Evolutionary conservation across 2,113 vertebrate species (phyloP).

Genomic region (Dendrocopos noguchii): DNA sequence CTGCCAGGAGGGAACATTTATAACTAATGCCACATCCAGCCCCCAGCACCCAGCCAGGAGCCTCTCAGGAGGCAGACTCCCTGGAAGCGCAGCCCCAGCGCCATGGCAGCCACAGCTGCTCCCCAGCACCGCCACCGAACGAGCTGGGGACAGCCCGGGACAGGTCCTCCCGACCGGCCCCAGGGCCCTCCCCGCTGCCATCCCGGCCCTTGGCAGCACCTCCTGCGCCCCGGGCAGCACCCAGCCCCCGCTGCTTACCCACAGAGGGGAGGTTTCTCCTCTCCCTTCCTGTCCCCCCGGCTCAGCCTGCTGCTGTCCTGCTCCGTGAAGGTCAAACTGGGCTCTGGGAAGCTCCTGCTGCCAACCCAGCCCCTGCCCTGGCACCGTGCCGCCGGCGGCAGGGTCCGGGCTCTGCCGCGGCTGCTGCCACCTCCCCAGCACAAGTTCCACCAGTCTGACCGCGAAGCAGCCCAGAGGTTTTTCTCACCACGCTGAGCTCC

Average conservation of each 20-base stretch:
- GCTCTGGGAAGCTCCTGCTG: neutral
- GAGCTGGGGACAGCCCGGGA: slow-evolving; percentile 61
- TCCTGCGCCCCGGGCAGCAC: rapidly evolving
- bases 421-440: neutral
- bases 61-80: neutral
- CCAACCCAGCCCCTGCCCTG: slow-evolving; percentile 40
- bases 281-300: neutral
- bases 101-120: slow-evolving; percentile 63
- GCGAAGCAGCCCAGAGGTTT: neutral
- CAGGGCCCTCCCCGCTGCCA: neutral
- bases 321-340: slow-evolving; percentile 34
- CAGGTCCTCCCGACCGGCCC: slow-evolving; percentile 26
- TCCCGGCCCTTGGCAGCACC: neutral
- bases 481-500: neutral
- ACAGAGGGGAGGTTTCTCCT: neutral
- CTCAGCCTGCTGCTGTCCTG: neutral
- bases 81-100: neutral
- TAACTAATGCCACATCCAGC: slow-evolving; percentile 1
- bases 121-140: slow-evolving; percentile 55
- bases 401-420: neutral
- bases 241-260: neutral
- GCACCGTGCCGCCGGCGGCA: neutral
- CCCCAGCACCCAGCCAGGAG: neutral
- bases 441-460: neutral
- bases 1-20: slow-evolving; percentile 34